Conservation (phyloP, 2,797 vertebrate species). For the Leucoraja ocellata region DNA sequence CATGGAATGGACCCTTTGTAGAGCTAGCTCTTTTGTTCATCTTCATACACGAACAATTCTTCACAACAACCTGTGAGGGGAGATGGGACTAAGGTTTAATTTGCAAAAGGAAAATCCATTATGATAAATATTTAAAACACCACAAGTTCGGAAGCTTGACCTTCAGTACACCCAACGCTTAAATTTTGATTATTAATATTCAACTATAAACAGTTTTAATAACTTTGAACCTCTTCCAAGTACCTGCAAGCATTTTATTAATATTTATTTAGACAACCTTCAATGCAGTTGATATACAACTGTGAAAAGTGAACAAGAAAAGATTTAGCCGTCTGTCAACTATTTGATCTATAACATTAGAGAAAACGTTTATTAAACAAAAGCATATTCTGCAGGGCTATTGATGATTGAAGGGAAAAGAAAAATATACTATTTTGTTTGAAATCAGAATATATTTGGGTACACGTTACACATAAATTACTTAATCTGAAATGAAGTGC, state of each 20-base stretch:
- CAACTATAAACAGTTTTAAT: slow-evolving; percentile 7
- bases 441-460: not conserved
- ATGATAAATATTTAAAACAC: slow-evolving; percentile 6
- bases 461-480: not conserved
- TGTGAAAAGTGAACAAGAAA: slow-evolving; percentile 26
- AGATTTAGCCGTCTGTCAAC: not conserved
- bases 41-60: not conserved
- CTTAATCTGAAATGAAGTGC: not conserved
- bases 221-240: not conserved
- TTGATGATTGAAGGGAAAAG: not conserved
- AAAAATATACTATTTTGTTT: not conserved
- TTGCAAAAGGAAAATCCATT: not conserved
- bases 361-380: not conserved
- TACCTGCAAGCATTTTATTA: not conserved
- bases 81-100: not conserved
- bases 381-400: not conserved
- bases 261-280: slow-evolving; percentile 8
- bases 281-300: slow-evolving; percentile 19
- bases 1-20: too few relatives aligned
- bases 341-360: not conserved
- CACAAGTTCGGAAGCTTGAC: not conserved
- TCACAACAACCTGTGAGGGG: not conserved
- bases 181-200: not conserved
- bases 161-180: not conserved
- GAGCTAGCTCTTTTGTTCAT: too few relatives aligned